Conservation (phyloP, 2,797 vertebrate genomes). For the Ctenopoma multispine region DNA sequence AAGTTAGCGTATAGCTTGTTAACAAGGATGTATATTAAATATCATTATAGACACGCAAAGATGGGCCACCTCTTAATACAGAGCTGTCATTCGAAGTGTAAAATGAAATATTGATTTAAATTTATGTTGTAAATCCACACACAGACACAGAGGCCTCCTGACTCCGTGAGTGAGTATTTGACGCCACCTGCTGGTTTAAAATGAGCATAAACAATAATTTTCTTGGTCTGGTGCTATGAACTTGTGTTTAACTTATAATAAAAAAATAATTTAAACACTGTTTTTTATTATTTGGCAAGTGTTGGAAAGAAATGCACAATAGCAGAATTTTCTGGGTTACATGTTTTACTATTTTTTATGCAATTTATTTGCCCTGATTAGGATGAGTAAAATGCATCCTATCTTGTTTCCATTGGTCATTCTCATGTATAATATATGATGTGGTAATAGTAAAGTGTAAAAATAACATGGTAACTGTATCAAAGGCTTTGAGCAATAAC, state of each 20-base stretch:
- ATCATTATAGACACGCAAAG: background rate
- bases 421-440: no score
- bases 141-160: background rate
- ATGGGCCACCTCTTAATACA: background rate
- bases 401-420: slow-evolving; percentile 2
- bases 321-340: no score
- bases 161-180: slow-evolving; percentile 12
- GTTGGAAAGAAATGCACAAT: background rate
- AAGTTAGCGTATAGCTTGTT: slow-evolving; percentile 5
- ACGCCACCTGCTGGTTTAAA: slow-evolving; percentile 55
- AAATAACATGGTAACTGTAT: background rate
- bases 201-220: background rate
- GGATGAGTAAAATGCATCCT: background rate
- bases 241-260: background rate
- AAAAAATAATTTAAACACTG: background rate
- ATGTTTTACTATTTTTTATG: background rate
- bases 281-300: background rate
- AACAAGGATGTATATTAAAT: slow-evolving; percentile 1
- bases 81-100: background rate
- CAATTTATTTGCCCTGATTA: background rate
- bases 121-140: background rate
- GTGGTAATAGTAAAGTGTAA: background rate
- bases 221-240: background rate
- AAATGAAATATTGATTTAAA: background rate
- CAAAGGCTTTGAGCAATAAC: background rate